Conservation (phyloP, 2,797 vertebrate genomes). For the Pitangus sulphuratus region DNA sequence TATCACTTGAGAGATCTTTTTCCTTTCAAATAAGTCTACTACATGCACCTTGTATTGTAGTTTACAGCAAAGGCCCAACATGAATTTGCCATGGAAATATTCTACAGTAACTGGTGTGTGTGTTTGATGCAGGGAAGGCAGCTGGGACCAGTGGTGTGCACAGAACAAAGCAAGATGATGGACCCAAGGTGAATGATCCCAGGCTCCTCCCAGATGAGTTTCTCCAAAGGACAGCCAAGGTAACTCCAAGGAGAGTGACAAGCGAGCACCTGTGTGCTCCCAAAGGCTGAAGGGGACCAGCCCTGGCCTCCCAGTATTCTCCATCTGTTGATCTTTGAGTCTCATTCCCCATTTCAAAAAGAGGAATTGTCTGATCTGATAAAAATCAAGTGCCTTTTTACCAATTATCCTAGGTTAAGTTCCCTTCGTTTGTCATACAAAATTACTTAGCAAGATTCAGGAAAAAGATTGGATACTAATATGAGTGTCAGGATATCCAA, state of each 20-base stretch:
- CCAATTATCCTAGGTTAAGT: conserved; percentile 29
- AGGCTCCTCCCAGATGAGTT: conserved; percentile 74
- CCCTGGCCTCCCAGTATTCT: neutral
- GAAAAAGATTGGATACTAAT: conserved; percentile 14
- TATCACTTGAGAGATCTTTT: neutral
- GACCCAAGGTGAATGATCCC: conserved; percentile 48
- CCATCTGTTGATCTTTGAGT: conserved; percentile 54
- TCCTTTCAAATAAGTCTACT: neutral
- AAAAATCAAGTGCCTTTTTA: conserved; percentile 50
- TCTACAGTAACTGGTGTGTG: neutral
- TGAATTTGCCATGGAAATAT: neutral
- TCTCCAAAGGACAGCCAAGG: conserved; percentile 94
- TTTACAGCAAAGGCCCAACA: neutral
- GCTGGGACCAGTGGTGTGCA: neutral
- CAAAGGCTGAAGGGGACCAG: neutral
- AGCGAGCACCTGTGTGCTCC: fast-evolving
- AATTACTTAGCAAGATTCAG: conserved; percentile 42
- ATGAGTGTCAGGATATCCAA: conserved; percentile 11
- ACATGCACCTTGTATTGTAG: neutral
- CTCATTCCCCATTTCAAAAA: neutral
- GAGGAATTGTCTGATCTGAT: neutral
- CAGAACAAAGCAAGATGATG: conserved; percentile 36
- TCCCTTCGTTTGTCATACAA: conserved; percentile 19
- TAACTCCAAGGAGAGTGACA: conserved; percentile 58
- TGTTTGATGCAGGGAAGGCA: conserved; percentile 59